Percentiles rank a stretch among this genome's conserved stretches.
Conservation (phyloP, 2,888 invertebrate species). For the Hipparchia sbordonii region DNA sequence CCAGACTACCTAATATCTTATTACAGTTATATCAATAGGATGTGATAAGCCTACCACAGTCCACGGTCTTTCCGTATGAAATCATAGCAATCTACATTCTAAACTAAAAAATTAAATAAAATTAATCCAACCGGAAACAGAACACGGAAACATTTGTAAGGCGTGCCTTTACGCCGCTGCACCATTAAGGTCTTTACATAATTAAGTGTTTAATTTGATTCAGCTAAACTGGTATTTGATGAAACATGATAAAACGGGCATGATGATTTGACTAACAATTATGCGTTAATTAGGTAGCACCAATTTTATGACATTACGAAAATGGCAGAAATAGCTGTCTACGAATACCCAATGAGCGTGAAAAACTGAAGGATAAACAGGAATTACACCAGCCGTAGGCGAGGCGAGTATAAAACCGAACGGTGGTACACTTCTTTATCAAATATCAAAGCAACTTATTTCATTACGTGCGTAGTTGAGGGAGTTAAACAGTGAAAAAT, state of each 20-base stretch:
- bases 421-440: conserved; percentile 33
- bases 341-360: conserved; percentile 73
- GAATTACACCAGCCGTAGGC: conserved; percentile 59
- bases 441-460: conserved; percentile 36
- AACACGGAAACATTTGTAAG: neutral
- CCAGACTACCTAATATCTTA: too few species aligned
- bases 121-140: neutral
- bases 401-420: conserved; percentile 61
- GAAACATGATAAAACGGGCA: conserved; percentile 45
- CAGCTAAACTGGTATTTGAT: conserved; percentile 45
- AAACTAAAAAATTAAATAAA: neutral
- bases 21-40: too few species aligned
- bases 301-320: conserved; percentile 56
- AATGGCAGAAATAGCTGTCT: conserved; percentile 49
- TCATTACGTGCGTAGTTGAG: conserved; percentile 28
- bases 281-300: conserved; percentile 22
- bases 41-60: too few species aligned
- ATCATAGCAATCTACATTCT: too few species aligned
- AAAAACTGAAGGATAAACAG: conserved; percentile 61
- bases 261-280: conserved; percentile 25
- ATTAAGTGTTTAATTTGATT: conserved; percentile 14
- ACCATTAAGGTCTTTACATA: neutral
- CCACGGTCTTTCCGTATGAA: too few species aligned
- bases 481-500: conserved; percentile 49
- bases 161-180: neutral